Evolutionary conservation across 2,113 vertebrate species (phyloP).

Genomic region (Zosterops hypoxanthus): DNA sequence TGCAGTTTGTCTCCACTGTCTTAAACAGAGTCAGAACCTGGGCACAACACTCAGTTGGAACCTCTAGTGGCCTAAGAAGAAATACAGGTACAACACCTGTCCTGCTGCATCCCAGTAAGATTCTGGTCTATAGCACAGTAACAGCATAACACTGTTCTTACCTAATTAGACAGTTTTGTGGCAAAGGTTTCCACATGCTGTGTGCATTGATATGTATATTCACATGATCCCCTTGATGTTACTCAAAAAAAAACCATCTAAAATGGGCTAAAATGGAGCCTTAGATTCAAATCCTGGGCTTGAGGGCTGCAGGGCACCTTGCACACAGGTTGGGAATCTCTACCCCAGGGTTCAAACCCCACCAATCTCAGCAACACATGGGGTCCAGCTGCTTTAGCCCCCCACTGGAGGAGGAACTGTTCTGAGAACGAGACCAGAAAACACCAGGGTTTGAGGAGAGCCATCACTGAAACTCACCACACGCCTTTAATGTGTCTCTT

Average conservation of each 20-base stretch:
- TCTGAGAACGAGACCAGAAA: neutral
- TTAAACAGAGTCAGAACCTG: neutral
- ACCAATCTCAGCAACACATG: accelerated
- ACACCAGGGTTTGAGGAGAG: neutral
- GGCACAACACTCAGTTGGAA: neutral
- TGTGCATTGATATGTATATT: accelerated
- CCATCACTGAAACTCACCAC: neutral
- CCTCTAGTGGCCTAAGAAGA: neutral
- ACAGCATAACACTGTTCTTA: accelerated
- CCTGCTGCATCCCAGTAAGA: neutral
- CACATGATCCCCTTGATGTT: accelerated
- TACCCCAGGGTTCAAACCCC: neutral
- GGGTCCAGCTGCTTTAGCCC: neutral
- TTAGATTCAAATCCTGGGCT: neutral
- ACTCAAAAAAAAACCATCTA: accelerated
- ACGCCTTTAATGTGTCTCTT: accelerated
- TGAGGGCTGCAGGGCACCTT: neutral
- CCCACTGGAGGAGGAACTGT: accelerated
- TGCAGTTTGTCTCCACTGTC: neutral
- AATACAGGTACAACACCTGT: accelerated
- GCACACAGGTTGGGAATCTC: neutral
- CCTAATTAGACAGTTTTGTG: neutral
- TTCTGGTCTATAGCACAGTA: neutral
- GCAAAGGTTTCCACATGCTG: neutral
- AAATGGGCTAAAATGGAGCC: neutral